Evolutionary conservation across 2,888 invertebrate genomes (phyloP).

Genomic region (Tubulanus polymorphus): DNA sequence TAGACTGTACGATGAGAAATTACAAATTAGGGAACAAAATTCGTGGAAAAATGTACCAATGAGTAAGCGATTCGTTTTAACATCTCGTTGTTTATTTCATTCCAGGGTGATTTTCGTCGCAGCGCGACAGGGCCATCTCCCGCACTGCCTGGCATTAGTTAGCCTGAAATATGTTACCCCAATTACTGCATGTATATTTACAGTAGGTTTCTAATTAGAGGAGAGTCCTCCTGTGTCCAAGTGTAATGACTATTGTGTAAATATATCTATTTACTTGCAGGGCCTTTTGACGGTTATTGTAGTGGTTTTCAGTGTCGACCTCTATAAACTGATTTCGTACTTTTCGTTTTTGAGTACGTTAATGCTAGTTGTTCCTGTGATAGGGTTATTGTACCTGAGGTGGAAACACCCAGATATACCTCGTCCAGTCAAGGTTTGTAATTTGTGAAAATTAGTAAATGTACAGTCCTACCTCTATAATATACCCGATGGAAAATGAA

Average conservation of each 20-base stretch:
- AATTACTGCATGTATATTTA: slow-evolving; percentile 75
- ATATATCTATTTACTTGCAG: no score
- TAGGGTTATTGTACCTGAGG: slow-evolving; percentile 59
- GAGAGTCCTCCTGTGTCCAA: no score
- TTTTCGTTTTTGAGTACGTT: slow-evolving; percentile 40
- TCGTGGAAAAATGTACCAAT: no score
- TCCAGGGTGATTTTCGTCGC: slow-evolving; percentile 71
- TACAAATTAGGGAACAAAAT: no score
- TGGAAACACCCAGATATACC: slow-evolving; percentile 84
- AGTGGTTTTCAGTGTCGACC: slow-evolving; percentile 85
- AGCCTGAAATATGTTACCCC: slow-evolving; percentile 74
- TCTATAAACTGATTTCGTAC: slow-evolving; percentile 58
- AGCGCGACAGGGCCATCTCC: slow-evolving; percentile 80
- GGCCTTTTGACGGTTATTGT: slow-evolving; percentile 86
- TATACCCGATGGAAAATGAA: no score
- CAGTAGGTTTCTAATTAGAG: no score
- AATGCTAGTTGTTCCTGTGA: slow-evolving; percentile 32
- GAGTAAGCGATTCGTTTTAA: no score
- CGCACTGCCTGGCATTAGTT: slow-evolving; percentile 73
- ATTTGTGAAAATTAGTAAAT: no score
- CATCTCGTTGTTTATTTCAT: no score
- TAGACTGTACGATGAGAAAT: no score
- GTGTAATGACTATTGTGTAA: no score
- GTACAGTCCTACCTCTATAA: no score
- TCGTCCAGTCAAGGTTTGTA: slow-evolving; percentile 68